These are phyloP conservation scores for Myripristis murdjan DNA, from an alignment of 2,797 vertebrate species.

Conservation along the genomic window DNA sequence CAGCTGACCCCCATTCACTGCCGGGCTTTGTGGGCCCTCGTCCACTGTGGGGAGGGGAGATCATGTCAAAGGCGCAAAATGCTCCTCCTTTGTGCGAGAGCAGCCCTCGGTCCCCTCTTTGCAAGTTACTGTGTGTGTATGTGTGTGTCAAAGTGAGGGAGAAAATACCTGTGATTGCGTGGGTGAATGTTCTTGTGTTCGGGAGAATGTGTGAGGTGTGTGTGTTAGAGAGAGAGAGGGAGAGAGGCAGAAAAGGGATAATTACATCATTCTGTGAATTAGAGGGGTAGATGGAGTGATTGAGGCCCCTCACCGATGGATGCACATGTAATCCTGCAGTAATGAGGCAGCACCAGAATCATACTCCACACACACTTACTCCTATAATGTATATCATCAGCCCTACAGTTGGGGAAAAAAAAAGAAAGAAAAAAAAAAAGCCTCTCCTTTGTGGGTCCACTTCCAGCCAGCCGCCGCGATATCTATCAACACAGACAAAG, in stretches of 20 bases:
- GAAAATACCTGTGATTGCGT: constrained; percentile 65
- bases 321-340: constrained; percentile 77
- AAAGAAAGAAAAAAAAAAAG: not conserved
- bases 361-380: constrained; percentile 72
- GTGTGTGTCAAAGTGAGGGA: constrained; percentile 41
- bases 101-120: constrained; percentile 61
- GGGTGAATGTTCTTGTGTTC: constrained; percentile 56
- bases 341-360: constrained; percentile 71
- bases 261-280: constrained; percentile 77
- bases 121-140: constrained; percentile 42
- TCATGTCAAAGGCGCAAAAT: constrained; percentile 78
- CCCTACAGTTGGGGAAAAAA: constrained; percentile 25
- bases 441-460: constrained; percentile 34
- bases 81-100: constrained; percentile 78
- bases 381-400: constrained; percentile 72
- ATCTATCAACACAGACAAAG: constrained; percentile 50
- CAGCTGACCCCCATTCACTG: constrained; percentile 91
- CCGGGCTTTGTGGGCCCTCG: constrained; percentile 82
- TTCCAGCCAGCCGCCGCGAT: constrained; percentile 27
- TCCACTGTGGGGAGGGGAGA: constrained; percentile 81
- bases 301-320: constrained; percentile 53
- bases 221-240: no score
- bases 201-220: constrained; percentile 50
- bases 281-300: constrained; percentile 58
- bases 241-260: constrained; percentile 53